Base-by-base conservation (phyloP, 2,888 invertebrate species). In the Agrochola circellaris region DNA sequence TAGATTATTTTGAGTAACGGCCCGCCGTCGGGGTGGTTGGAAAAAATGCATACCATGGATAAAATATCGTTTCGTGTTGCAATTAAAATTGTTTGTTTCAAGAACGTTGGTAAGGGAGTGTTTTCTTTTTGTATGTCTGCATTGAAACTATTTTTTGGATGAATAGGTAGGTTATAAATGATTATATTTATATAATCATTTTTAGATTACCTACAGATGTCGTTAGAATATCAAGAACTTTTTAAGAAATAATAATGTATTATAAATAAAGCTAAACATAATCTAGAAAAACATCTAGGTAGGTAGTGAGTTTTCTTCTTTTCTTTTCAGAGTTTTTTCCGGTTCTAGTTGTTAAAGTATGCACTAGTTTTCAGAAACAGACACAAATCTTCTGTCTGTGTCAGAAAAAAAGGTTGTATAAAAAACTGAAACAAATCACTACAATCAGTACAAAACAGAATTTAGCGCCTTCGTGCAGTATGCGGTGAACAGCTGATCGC, bases 1-100 rank as follows among this genome's bases (percentile, higher is more conserved):
- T 93, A 96, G 96, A 96, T 96, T 93, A 96, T 95, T 96, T 95
- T 96, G 96, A 96, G 92, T 95, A 95, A 96, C 95, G 93, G 93
- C 93, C 88, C 84, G 88, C 90, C 89, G 92, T 89, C 89, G 90
- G 88, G 90, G 87, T 79, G 86, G 76, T 79, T 42, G 82, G 91
- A 90, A 91, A 91, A 92, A 95, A 95, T 93, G 94, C 93, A 94
- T 89, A 90, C 91, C 89, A 90, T 88, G 92, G 92, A 94, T 95
- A 95, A 96, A 94, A 95, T 95, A 96, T 95, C 90, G 94, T 94
- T 94, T 93, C 91, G 88, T 89, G 92, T 91, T 92, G 95, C 95
- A 96, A 96, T 96, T 96, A 96, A 96, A 95, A 95, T 91, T 89
- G 91, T 90, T 68, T 90, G 84, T 91, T 88, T 89, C 87, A 85